These are phyloP conservation scores for Megathymus violae DNA, from an alignment of 1,140 invertebrate species.

Conservation along the genomic window DNA sequence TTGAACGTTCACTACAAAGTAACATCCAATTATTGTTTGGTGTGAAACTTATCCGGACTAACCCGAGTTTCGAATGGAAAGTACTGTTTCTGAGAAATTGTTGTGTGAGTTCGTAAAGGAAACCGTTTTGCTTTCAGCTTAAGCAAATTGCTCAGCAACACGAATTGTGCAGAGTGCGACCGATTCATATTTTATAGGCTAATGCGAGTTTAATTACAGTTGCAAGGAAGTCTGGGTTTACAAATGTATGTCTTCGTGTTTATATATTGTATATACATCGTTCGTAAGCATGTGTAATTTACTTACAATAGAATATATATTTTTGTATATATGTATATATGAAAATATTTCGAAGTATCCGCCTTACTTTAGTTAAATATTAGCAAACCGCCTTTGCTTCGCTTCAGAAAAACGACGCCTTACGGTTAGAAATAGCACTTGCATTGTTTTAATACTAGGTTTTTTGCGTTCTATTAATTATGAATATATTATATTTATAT, in stretches of 20 bases:
- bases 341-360: too few relatives aligned
- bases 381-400: too few relatives aligned
- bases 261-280: not conserved
- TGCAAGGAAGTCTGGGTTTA: constrained; percentile 39
- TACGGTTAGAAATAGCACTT: too few relatives aligned
- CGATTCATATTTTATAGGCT: constrained; percentile 70
- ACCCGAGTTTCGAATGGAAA: constrained; percentile 41
- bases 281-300: not conserved
- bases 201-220: constrained; percentile 75
- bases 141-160: constrained; percentile 65
- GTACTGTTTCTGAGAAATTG: constrained; percentile 51
- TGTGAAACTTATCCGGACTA: constrained; percentile 56
- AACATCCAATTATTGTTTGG: constrained; percentile 77
- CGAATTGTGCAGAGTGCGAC: constrained; percentile 43
- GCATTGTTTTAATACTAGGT: too few relatives aligned
- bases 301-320: not conserved
- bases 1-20: too few relatives aligned
- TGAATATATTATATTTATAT: too few relatives aligned
- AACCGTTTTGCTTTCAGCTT: constrained; percentile 77
- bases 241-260: constrained; percentile 26
- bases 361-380: too few relatives aligned
- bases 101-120: constrained; percentile 56
- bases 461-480: too few relatives aligned
- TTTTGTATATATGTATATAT: not conserved
- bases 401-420: too few relatives aligned